These are phyloP conservation scores for Carduelis carduelis DNA, from an alignment of 2,797 vertebrate genomes.

Conservation along the genomic window DNA sequence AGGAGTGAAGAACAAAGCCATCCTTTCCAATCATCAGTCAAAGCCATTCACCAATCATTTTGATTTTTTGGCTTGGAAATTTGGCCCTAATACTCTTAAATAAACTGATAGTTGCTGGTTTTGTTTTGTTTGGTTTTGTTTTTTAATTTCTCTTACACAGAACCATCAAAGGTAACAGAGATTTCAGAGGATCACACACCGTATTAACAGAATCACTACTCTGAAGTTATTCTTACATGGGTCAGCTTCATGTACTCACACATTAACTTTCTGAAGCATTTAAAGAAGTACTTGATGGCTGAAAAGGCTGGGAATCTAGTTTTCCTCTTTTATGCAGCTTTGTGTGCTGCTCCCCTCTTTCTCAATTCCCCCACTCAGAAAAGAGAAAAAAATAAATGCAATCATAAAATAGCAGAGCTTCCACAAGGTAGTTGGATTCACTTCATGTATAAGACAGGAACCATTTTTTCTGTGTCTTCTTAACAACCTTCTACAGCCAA, in stretches of 20 bases:
- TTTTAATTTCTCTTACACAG: not conserved
- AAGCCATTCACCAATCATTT: accelerated
- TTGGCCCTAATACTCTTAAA: not conserved
- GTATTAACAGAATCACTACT: not conserved
- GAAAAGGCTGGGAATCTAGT: not conserved
- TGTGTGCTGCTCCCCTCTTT: not conserved
- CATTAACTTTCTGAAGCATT: not conserved
- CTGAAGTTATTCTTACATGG: not conserved
- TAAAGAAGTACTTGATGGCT: accelerated
- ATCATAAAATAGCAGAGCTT: not conserved
- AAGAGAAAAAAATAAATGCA: not conserved
- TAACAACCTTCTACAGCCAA: not conserved
- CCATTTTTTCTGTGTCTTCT: accelerated
- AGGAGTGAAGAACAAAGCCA: not conserved
- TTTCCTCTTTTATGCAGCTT: not conserved
- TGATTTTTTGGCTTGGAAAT: not conserved
- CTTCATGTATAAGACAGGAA: not conserved
- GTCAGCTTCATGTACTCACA: not conserved
- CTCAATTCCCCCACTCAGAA: not conserved
- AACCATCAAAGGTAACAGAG: not conserved
- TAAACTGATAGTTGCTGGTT: not conserved
- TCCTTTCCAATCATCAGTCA: not conserved
- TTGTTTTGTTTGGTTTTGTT: not conserved
- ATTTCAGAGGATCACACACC: not conserved
- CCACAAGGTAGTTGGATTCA: not conserved